These are phyloP conservation scores for Spialia ferax DNA, from an alignment of 2,888 invertebrate species.

Conservation along the genomic window DNA sequence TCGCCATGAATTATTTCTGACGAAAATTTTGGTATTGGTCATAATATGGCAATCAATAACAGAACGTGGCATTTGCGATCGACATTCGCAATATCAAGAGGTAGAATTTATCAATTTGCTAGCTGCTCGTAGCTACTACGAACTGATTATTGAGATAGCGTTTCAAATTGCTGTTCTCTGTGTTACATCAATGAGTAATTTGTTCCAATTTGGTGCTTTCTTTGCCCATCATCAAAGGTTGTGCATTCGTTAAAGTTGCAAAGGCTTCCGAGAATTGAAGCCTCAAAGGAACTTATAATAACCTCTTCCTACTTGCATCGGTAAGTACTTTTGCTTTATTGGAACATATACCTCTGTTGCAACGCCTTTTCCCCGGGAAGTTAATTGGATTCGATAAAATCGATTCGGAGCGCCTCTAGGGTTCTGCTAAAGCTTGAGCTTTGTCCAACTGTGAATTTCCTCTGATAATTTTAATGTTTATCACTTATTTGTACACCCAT, in stretches of 20 bases:
- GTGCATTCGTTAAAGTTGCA: background rate
- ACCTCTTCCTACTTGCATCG: background rate
- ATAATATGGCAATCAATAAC: conserved; percentile 38
- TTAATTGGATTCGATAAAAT: conserved; percentile 25
- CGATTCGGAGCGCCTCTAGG: conserved; percentile 19
- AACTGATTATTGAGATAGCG: conserved; percentile 25
- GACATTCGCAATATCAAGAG: conserved; percentile 38
- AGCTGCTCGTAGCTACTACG: conserved; percentile 16
- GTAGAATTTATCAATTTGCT: conserved; percentile 36
- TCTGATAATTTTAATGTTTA: background rate
- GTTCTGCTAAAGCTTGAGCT: conserved; percentile 16
- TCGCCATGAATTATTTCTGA: conserved; percentile 25
- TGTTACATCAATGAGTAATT: conserved; percentile 25
- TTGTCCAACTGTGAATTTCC: conserved; percentile 13
- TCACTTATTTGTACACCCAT: background rate
- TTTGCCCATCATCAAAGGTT: background rate
- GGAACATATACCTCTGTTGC: conserved; percentile 12
- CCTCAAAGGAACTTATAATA: conserved; percentile 6
- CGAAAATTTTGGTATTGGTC: conserved; percentile 29
- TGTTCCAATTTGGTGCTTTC: background rate
- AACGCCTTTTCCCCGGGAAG: background rate
- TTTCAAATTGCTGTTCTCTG: conserved; percentile 25
- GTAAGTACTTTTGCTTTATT: background rate
- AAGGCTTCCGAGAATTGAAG: conserved; percentile 7
- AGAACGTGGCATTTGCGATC: conserved; percentile 32